A percentile compares a stretch with the other conserved stretches of the same genome.
Evolutionary conservation across 2,888 invertebrate genomes (phyloP).

Genomic region (Acrobasis suavella): DNA sequence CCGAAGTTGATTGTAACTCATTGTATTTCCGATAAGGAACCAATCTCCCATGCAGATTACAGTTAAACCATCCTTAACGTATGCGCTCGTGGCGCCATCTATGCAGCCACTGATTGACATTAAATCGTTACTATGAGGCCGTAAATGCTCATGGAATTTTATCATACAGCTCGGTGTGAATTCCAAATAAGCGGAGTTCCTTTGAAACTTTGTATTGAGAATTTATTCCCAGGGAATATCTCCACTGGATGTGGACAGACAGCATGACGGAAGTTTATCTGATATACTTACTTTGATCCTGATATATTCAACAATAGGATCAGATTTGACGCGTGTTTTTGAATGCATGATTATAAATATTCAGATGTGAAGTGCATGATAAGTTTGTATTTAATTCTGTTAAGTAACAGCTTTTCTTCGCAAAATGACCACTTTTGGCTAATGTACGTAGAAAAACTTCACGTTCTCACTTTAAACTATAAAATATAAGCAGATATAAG

Average conservation of each 20-base stretch:
- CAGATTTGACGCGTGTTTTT: too few species aligned
- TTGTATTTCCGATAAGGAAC: neutral
- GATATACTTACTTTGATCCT: neutral
- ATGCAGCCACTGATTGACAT: slow-evolving; percentile 10
- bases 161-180: slow-evolving; percentile 16
- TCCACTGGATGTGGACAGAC: neutral
- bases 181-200: slow-evolving; percentile 15
- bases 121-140: slow-evolving; percentile 19
- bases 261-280: slow-evolving; percentile 15
- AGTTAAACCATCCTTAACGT: neutral
- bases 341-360: too few species aligned
- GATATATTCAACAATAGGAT: too few species aligned
- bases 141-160: slow-evolving; percentile 18
- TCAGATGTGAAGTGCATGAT: too few species aligned
- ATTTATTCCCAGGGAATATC: slow-evolving; percentile 13
- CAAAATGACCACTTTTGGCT: too few species aligned
- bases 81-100: slow-evolving; percentile 13
- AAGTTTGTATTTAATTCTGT: too few species aligned
- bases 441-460: too few species aligned
- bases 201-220: slow-evolving; percentile 14
- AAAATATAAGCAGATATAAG: too few species aligned
- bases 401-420: too few species aligned
- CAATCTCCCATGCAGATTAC: slow-evolving; percentile 2
- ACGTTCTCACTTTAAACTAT: too few species aligned
- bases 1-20: too few species aligned